Conservation (phyloP, 2,113 vertebrate species). For the Paratilapia polleni region DNA sequence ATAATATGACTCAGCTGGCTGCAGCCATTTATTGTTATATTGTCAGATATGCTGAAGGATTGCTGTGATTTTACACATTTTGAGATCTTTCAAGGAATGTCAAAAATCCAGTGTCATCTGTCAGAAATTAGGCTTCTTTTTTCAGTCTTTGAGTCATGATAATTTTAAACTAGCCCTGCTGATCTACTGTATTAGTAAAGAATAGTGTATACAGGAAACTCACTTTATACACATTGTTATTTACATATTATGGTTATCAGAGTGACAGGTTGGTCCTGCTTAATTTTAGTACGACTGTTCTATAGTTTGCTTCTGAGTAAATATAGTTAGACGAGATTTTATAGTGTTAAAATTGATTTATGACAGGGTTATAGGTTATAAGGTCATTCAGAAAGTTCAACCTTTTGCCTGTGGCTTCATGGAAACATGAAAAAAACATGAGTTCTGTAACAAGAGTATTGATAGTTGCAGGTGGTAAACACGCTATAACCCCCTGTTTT, state of each 20-base stretch:
- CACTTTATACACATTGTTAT: background rate
- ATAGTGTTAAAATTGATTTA: background rate
- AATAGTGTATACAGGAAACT: background rate
- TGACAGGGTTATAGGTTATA: background rate
- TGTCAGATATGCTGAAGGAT: background rate
- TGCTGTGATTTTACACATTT: background rate
- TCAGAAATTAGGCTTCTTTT: background rate
- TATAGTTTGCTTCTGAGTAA: background rate
- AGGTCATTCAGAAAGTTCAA: background rate
- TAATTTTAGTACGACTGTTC: background rate
- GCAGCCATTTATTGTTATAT: background rate
- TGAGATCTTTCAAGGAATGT: background rate
- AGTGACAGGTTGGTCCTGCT: background rate
- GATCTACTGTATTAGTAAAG: too few relatives aligned
- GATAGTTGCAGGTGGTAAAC: background rate
- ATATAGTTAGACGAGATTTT: background rate
- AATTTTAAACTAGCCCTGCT: too few relatives aligned
- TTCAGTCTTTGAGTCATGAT: too few relatives aligned
- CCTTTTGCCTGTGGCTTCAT: background rate
- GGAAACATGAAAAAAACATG: background rate
- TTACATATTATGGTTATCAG: background rate
- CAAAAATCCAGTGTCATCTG: background rate
- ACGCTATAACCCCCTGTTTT: background rate
- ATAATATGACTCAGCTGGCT: background rate
- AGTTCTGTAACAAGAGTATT: background rate